A percentile compares a stretch with the other conserved stretches of the same genome.
Evolutionary conservation across 2,113 vertebrate genomes (phyloP).

Genomic region (Orientallactaga bullata): DNA sequence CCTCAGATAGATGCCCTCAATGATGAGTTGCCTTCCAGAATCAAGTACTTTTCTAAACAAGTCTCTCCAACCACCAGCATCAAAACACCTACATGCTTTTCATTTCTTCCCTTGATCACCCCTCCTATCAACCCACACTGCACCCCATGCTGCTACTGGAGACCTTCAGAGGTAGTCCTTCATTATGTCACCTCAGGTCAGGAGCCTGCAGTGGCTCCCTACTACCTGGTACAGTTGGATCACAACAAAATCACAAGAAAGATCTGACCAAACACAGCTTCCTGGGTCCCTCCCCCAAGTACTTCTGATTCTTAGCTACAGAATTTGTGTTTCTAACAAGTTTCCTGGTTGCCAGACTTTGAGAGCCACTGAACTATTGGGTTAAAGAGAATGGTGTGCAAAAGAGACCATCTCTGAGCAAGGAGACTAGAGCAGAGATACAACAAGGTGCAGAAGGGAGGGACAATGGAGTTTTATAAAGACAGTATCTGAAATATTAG

Average conservation of each 20-base stretch:
- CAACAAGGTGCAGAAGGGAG: background rate
- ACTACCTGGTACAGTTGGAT: background rate
- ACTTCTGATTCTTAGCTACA: conserved; percentile 1
- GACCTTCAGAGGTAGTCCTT: background rate
- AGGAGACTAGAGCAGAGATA: background rate
- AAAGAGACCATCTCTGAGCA: background rate
- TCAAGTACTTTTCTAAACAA: background rate
- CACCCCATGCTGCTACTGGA: background rate
- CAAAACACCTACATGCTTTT: background rate
- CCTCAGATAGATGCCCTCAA: background rate
- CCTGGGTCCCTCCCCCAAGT: background rate
- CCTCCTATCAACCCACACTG: background rate
- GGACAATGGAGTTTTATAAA: background rate
- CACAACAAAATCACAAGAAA: background rate
- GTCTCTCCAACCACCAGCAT: background rate
- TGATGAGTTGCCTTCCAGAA: background rate
- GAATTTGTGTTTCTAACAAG: conserved; percentile 16
- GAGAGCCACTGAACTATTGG: background rate
- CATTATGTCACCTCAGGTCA: background rate
- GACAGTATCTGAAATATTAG: conserved; percentile 17
- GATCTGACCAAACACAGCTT: background rate
- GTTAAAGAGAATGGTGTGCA: background rate
- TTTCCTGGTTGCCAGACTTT: background rate
- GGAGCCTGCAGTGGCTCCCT: background rate
- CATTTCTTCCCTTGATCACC: background rate